Percentiles rank a stretch among this genome's conserved stretches.
Evolutionary conservation across 2,888 invertebrate genomes (phyloP).

Genomic region (Apeira syringaria): DNA sequence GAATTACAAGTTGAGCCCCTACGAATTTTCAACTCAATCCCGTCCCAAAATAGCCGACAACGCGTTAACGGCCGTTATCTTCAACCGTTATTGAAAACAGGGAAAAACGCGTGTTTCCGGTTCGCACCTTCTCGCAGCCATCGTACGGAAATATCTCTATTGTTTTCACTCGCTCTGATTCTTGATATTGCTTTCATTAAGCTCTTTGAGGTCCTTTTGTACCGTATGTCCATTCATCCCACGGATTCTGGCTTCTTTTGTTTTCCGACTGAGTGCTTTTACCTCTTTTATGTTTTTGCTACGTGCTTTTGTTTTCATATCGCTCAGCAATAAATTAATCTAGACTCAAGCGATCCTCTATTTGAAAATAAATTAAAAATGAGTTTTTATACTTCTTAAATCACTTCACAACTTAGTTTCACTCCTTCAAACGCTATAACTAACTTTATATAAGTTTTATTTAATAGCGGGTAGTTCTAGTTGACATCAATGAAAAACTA

Average conservation of each 20-base stretch:
- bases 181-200: slow-evolving; percentile 48
- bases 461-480: too few relatives aligned
- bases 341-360: too few relatives aligned
- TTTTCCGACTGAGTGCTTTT: slow-evolving; percentile 49
- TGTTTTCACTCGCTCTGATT: slow-evolving; percentile 48
- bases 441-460: too few relatives aligned
- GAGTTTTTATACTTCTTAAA: too few relatives aligned
- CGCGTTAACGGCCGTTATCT: slow-evolving; percentile 11
- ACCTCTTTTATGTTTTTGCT: too few relatives aligned
- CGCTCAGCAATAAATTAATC: too few relatives aligned
- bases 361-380: too few relatives aligned
- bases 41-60: slow-evolving; percentile 1
- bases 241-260: slow-evolving; percentile 53
- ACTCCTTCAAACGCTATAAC: too few relatives aligned
- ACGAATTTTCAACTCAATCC: slow-evolving; percentile 1
- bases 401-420: too few relatives aligned
- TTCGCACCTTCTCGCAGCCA: slow-evolving; percentile 31
- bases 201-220: slow-evolving; percentile 51
- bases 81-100: slow-evolving; percentile 20
- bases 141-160: slow-evolving; percentile 45
- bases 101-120: slow-evolving; percentile 14
- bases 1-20: slow-evolving; percentile 13
- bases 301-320: too few relatives aligned
- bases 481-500: too few relatives aligned
- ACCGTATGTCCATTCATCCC: slow-evolving; percentile 46